phyloP scores from a whole-genome alignment of 1,140 invertebrate species.

The Proctacanthus coquilletti region DNA sequence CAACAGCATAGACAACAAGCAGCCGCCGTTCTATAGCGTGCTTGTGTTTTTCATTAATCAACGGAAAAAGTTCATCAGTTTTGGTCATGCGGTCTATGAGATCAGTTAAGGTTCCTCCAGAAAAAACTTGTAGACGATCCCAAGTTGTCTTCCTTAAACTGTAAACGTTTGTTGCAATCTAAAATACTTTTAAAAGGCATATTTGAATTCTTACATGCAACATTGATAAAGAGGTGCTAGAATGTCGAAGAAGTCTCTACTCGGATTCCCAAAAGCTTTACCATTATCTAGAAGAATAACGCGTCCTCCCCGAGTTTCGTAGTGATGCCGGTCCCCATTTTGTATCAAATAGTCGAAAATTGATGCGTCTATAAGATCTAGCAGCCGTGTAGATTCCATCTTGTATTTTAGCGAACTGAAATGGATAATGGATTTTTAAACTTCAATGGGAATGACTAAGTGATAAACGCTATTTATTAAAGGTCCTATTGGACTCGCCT shows the following conservation, averaged over 20 bases:
- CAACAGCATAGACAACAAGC: slow-evolving; percentile 49
- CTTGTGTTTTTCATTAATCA: slow-evolving; percentile 59
- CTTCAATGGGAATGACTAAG: no score
- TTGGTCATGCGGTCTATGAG: slow-evolving; percentile 33
- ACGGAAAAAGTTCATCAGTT: slow-evolving; percentile 33
- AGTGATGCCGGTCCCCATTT: slow-evolving; percentile 89
- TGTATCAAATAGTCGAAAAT: slow-evolving; percentile 90
- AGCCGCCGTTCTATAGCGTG: slow-evolving; percentile 65
- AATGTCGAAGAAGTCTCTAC: slow-evolving; percentile 69
- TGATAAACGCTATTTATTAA: no score
- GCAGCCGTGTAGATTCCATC: slow-evolving; percentile 42
- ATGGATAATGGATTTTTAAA: no score
- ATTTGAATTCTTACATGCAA: slow-evolving; percentile 53
- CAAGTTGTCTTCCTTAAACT: slow-evolving; percentile 54
- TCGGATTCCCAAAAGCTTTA: slow-evolving; percentile 79
- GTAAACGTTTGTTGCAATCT: background rate
- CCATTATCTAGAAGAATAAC: slow-evolving; percentile 85
- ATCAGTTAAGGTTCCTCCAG: slow-evolving; percentile 45
- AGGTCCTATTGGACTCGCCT: no score
- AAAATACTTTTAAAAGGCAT: background rate
- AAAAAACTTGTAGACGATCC: slow-evolving; percentile 49
- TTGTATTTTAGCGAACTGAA: slow-evolving; percentile 36
- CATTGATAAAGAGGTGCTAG: slow-evolving; percentile 81
- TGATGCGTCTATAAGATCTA: slow-evolving; percentile 74
- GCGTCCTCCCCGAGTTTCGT: slow-evolving; percentile 62